These are phyloP conservation scores for Pionites leucogaster DNA, from an alignment of 2,113 vertebrate genomes.

Conservation along the genomic window DNA sequence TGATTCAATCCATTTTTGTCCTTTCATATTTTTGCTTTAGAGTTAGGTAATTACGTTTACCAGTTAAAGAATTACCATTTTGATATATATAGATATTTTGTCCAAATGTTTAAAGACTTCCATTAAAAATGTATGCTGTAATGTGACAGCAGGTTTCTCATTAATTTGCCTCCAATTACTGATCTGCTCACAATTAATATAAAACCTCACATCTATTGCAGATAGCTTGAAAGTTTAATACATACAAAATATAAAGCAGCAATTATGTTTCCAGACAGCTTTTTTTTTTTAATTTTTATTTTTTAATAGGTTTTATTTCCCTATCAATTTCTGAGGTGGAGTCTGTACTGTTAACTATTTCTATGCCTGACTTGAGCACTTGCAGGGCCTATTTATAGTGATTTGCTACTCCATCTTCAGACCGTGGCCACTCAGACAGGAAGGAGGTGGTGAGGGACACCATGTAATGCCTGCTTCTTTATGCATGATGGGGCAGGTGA, in stretches of 20 bases:
- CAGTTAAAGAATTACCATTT: slow-evolving; percentile 78
- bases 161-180: slow-evolving; percentile 68
- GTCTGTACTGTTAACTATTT: neutral
- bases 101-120: slow-evolving; percentile 81
- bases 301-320: neutral
- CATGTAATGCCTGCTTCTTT: neutral
- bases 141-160: slow-evolving; percentile 75
- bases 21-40: slow-evolving; percentile 61
- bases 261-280: neutral
- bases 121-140: slow-evolving; percentile 62
- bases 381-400: neutral
- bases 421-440: neutral
- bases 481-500: neutral
- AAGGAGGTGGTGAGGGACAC: neutral
- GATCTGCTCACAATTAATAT: slow-evolving; percentile 70
- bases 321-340: neutral
- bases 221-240: slow-evolving; percentile 36
- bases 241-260: neutral
- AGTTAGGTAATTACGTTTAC: slow-evolving; percentile 80
- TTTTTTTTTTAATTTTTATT: neutral
- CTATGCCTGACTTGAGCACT: neutral
- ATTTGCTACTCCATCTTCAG: neutral
- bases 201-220: slow-evolving; percentile 55
- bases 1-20: slow-evolving; percentile 82
- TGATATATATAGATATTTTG: slow-evolving; percentile 74